Conservation (phyloP, 2,888 invertebrate genomes). For the Eupithecia pulchellata region DNA sequence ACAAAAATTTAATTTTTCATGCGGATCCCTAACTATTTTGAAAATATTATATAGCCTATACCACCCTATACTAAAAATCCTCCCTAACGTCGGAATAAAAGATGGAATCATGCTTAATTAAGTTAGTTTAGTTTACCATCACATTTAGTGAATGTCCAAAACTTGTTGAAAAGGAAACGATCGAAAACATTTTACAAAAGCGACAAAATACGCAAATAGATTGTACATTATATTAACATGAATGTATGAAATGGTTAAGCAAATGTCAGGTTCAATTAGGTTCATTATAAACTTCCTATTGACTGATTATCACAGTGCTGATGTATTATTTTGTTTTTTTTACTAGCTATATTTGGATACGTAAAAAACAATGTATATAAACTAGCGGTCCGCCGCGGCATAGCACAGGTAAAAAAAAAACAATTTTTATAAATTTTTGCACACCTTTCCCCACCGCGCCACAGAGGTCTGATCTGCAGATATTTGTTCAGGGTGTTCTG, state of each 20-base stretch:
- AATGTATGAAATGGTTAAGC: not conserved
- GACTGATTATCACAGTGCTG: not conserved
- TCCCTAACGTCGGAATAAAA: too few species aligned
- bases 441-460: too few species aligned
- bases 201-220: not conserved
- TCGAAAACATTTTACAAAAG: not conserved
- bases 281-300: slow-evolving; percentile 7
- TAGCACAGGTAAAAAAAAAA: not conserved
- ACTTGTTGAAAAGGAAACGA: not conserved
- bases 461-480: too few species aligned
- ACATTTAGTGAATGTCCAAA: not conserved
- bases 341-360: not conserved
- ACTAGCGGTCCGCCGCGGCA: too few species aligned
- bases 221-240: not conserved
- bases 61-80: too few species aligned
- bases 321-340: slow-evolving; percentile 1
- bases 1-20: too few species aligned
- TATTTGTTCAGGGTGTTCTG: too few species aligned
- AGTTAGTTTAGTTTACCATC: too few species aligned
- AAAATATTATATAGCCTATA: too few species aligned
- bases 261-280: not conserved
- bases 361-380: not conserved
- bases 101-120: too few species aligned
- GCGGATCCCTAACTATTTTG: too few species aligned
- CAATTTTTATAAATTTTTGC: too few species aligned